A percentile compares a stretch with the other conserved stretches of the same genome.
phyloP scores from a whole-genome alignment of 2,888 invertebrate species.

The Panzeria rudis region DNA sequence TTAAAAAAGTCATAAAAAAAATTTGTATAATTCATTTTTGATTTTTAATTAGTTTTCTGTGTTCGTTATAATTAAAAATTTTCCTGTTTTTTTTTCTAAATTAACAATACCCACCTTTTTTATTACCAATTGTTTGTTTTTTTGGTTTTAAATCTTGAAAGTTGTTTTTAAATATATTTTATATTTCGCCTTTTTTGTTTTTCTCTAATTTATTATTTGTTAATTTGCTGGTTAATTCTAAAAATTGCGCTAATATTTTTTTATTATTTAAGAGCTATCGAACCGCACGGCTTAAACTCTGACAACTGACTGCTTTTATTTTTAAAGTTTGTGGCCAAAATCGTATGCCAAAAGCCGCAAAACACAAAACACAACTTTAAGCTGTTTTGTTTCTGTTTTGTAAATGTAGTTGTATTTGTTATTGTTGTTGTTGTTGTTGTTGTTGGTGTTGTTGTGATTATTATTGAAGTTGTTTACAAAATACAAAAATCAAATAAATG shows the following conservation, averaged over 20 bases:
- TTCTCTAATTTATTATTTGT: constrained; percentile 12
- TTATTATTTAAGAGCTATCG: constrained; percentile 23
- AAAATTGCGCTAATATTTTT: neutral
- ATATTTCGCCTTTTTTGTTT: constrained; percentile 5
- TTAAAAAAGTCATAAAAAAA: neutral
- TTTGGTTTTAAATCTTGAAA: constrained; percentile 20
- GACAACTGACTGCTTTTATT: constrained; percentile 49
- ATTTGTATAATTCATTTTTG: neutral
- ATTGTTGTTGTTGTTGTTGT: constrained; percentile 22
- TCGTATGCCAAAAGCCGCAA: constrained; percentile 66
- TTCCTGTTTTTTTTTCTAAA: neutral
- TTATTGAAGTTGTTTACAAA: constrained; percentile 64
- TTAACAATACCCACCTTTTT: constrained; percentile 56
- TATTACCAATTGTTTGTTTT: neutral
- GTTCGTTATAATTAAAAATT: neutral
- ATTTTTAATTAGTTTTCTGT: neutral
- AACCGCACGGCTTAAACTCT: constrained; percentile 64
- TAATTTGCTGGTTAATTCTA: constrained; percentile 14
- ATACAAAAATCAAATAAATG: constrained; percentile 43
- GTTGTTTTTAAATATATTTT: constrained; percentile 20
- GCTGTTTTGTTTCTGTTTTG: constrained; percentile 20
- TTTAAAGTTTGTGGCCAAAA: constrained; percentile 65
- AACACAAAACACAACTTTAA: constrained; percentile 60
- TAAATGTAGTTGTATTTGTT: constrained; percentile 15
- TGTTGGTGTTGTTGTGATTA: constrained; percentile 48